Evolutionary conservation across 1,140 invertebrate species (phyloP).

Genomic region (Asobara japonica): DNA sequence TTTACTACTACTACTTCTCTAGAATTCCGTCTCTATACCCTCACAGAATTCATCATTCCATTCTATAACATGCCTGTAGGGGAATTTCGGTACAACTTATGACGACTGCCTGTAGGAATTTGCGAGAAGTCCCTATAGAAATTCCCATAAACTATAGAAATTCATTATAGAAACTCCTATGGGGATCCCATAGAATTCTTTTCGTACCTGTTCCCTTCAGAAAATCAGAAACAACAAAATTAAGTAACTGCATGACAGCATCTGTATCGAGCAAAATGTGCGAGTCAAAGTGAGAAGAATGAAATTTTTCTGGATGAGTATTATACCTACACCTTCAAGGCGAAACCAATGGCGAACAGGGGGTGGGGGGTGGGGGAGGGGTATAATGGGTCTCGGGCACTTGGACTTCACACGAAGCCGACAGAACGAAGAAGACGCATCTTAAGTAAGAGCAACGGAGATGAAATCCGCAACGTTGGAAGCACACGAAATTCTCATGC

Average conservation of each 20-base stretch:
- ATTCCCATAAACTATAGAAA: too few relatives aligned
- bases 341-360: conserved; percentile 14
- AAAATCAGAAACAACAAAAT: not conserved
- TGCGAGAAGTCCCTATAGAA: too few relatives aligned
- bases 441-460: conserved; percentile 47
- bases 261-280: not conserved
- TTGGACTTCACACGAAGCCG: conserved; percentile 67
- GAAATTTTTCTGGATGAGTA: conserved; percentile 1
- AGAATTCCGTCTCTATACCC: too few relatives aligned
- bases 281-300: not conserved
- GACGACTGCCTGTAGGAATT: too few relatives aligned
- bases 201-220: too few relatives aligned
- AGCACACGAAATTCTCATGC: conserved; percentile 23
- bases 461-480: conserved; percentile 53
- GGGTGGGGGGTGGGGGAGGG: conserved; percentile 42
- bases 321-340: conserved; percentile 8
- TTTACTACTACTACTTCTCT: too few relatives aligned
- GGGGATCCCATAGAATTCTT: too few relatives aligned
- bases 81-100: too few relatives aligned
- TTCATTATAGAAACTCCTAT: too few relatives aligned
- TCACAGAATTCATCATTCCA: too few relatives aligned
- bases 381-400: conserved; percentile 59
- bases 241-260: not conserved
- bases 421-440: conserved; percentile 29
- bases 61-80: too few relatives aligned